Evolutionary conservation across 2,888 invertebrate species (phyloP).

Genomic region (Tiphia femorata): DNA sequence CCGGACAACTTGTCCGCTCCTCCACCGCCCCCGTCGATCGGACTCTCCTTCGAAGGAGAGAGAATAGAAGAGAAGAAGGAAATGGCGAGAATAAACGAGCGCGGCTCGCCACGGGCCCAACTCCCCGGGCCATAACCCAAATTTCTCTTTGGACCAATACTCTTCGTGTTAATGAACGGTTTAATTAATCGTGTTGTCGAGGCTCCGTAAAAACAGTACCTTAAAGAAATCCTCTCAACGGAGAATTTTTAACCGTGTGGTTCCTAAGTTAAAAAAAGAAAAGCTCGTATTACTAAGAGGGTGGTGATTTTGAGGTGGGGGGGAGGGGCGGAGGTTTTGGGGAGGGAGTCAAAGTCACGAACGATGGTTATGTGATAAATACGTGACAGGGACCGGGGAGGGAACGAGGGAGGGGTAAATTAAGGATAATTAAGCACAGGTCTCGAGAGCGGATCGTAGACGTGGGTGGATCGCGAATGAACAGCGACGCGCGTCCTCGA

Average conservation of each 20-base stretch:
- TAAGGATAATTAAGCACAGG: too few relatives aligned
- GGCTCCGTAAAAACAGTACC: conserved; percentile 43
- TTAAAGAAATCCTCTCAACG: conserved; percentile 38
- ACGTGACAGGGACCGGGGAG: too few relatives aligned
- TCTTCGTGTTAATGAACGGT: conserved; percentile 52
- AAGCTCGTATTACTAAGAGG: neutral
- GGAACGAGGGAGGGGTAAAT: too few relatives aligned
- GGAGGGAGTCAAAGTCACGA: conserved; percentile 36
- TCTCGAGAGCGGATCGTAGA: too few relatives aligned
- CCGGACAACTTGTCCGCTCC: too few relatives aligned
- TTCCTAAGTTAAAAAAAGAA: conserved; percentile 44
- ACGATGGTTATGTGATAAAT: conserved; percentile 41
- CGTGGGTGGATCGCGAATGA: too few relatives aligned
- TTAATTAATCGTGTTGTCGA: conserved; percentile 42
- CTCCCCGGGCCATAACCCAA: conserved; percentile 17
- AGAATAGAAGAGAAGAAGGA: neutral
- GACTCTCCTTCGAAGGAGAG: neutral
- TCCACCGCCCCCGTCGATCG: too few relatives aligned
- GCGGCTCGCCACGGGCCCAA: neutral
- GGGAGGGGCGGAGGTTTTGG: too few relatives aligned
- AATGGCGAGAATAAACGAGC: neutral
- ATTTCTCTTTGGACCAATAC: conserved; percentile 61
- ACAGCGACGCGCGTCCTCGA: too few relatives aligned
- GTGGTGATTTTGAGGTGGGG: neutral
- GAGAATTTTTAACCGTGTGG: conserved; percentile 45